Evolutionary conservation across 2,888 invertebrate species (phyloP).

Genomic region (Melieria picta): DNA sequence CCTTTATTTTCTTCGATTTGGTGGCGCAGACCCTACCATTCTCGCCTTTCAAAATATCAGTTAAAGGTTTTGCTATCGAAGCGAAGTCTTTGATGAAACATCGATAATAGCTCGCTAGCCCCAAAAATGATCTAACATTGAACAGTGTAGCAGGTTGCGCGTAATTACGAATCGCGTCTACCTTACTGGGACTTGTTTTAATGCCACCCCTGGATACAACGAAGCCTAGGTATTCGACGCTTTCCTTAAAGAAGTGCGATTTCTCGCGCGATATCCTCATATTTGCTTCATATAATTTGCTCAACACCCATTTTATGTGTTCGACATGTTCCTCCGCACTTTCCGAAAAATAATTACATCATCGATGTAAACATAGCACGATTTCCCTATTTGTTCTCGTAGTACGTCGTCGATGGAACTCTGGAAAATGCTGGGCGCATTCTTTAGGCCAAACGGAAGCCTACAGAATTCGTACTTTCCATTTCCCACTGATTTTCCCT

Average conservation of each 20-base stretch:
- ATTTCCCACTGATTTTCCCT: slow-evolving; percentile 22
- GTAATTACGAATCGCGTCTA: slow-evolving; percentile 11
- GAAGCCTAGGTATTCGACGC: slow-evolving; percentile 10
- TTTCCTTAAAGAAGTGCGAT: slow-evolving; percentile 1
- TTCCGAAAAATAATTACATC: slow-evolving; percentile 13
- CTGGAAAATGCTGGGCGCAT: slow-evolving; percentile 30
- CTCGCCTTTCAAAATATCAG: slow-evolving; percentile 42
- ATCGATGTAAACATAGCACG: slow-evolving; percentile 29
- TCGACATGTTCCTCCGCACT: neutral
- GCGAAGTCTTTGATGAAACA: slow-evolving; percentile 20
- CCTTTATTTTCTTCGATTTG: slow-evolving; percentile 35
- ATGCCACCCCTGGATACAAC: neutral
- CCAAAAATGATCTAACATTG: slow-evolving; percentile 14
- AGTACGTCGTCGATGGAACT: slow-evolving; percentile 33
- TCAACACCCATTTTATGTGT: neutral
- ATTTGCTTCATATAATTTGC: neutral
- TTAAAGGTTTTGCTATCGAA: slow-evolving; percentile 41
- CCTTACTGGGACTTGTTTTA: slow-evolving; percentile 4
- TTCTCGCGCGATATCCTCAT: slow-evolving; percentile 12
- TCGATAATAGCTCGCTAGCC: slow-evolving; percentile 25
- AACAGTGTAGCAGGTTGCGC: slow-evolving; percentile 11
- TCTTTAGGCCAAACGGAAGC: slow-evolving; percentile 12
- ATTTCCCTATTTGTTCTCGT: slow-evolving; percentile 23
- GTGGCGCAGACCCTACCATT: slow-evolving; percentile 41
- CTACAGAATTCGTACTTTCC: slow-evolving; percentile 10